Percentiles rank a stretch among this genome's conserved stretches.
These are phyloP conservation scores for Carapus acus DNA, from an alignment of 2,797 vertebrate genomes.

Conservation along the genomic window DNA sequence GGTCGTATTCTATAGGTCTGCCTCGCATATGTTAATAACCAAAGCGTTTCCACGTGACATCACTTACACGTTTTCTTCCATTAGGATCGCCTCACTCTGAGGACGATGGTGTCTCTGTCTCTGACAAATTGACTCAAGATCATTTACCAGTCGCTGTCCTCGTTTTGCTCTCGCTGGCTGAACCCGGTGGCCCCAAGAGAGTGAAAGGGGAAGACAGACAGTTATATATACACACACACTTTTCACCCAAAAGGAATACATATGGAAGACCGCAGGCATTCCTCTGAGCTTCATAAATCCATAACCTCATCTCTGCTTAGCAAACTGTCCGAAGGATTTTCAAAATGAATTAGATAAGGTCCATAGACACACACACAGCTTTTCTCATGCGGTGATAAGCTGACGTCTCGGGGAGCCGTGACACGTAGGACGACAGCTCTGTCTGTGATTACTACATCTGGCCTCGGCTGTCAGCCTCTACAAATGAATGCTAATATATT, in stretches of 20 bases:
- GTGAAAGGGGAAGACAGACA: constrained; percentile 22
- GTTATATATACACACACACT: constrained; percentile 24
- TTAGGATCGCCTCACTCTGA: constrained; percentile 31
- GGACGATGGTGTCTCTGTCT: constrained; percentile 32
- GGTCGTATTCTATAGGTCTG: constrained; percentile 1
- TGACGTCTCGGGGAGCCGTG: not conserved
- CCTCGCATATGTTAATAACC: constrained; percentile 11
- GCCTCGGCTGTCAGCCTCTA: constrained; percentile 9
- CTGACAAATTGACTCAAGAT: constrained; percentile 33
- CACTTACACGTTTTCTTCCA: constrained; percentile 45
- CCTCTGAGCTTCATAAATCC: constrained; percentile 7
- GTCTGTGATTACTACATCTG: constrained; percentile 17
- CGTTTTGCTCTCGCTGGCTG: constrained; percentile 15
- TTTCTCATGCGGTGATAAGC: no score
- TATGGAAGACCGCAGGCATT: constrained; percentile 6
- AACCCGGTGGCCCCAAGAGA: constrained; percentile 16
- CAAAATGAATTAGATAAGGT: no score
- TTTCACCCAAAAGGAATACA: no score
- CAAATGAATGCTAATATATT: constrained; percentile 18
- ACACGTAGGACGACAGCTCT: not conserved
- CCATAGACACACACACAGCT: no score
- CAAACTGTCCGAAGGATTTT: no score
- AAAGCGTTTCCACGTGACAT: constrained; percentile 32
- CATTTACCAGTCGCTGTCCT: constrained; percentile 31
- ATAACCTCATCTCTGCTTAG: constrained; percentile 7